Evolutionary conservation across 2,113 vertebrate species (phyloP).

Genomic region (Semnornis frantzii): DNA sequence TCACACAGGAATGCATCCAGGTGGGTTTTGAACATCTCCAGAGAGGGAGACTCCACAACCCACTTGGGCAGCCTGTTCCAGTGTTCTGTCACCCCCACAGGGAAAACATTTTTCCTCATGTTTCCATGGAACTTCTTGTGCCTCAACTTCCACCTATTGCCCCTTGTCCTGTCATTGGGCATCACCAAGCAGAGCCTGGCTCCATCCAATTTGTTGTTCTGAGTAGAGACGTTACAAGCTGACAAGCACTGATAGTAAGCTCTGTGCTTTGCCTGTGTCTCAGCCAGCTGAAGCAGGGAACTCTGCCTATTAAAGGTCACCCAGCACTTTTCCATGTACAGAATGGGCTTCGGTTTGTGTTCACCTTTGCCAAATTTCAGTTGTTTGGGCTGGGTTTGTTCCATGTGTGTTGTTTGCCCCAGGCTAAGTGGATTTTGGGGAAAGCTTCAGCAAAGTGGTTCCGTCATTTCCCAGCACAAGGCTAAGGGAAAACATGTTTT

Average conservation of each 20-base stretch:
- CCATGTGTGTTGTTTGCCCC: background rate
- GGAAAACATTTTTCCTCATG: no score
- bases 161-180: no score
- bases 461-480: background rate
- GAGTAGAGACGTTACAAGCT: background rate
- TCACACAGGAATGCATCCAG: no score
- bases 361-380: constrained; percentile 21
- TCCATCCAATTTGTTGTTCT: background rate
- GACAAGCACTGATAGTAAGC: background rate
- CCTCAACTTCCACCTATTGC: no score
- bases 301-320: constrained; percentile 8
- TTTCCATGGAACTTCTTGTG: no score
- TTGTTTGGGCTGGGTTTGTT: constrained; percentile 45
- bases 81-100: no score
- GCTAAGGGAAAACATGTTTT: background rate
- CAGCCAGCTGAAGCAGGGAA: background rate
- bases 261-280: background rate
- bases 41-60: no score
- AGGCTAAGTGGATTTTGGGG: background rate
- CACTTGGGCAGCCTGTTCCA: no score
- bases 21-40: no score
- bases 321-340: background rate
- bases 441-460: constrained; percentile 40
- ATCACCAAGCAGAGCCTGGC: no score
- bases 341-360: background rate